phyloP scores from a whole-genome alignment of 2,888 invertebrate species.

The Bedellia somnulentella region DNA sequence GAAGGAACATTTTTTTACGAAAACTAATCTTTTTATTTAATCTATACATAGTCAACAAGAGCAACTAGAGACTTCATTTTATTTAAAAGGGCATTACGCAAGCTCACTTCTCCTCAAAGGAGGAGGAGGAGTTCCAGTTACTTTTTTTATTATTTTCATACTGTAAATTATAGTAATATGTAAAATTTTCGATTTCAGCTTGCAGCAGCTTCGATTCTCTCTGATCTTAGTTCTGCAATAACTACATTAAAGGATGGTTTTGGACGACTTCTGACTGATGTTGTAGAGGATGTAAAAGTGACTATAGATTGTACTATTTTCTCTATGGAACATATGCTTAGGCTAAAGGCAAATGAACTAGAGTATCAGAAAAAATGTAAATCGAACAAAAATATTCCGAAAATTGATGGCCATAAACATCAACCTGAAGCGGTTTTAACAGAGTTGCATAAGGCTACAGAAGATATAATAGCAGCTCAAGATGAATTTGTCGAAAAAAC shows the following conservation, averaged over 20 bases:
- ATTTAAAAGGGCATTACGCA: too few relatives aligned
- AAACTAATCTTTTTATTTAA: too few relatives aligned
- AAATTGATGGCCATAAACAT: too few relatives aligned
- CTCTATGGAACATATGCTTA: slow-evolving; percentile 31
- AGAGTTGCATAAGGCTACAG: neutral
- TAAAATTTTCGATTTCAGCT: slow-evolving; percentile 20
- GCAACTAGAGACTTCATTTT: too few relatives aligned
- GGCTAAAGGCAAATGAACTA: slow-evolving; percentile 10
- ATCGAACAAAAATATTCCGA: too few relatives aligned
- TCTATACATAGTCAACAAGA: too few relatives aligned
- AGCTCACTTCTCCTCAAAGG: too few relatives aligned
- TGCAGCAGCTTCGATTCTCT: slow-evolving; percentile 25
- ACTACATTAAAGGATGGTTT: slow-evolving; percentile 26
- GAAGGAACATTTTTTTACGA: too few relatives aligned
- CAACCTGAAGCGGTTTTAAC: too few relatives aligned
- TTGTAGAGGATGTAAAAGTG: slow-evolving; percentile 31
- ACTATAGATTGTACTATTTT: slow-evolving; percentile 37
- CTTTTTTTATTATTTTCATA: too few relatives aligned
- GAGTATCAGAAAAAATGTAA: slow-evolving; percentile 6
- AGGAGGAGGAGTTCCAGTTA: too few relatives aligned
- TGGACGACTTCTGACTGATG: slow-evolving; percentile 30
- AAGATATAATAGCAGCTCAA: neutral
- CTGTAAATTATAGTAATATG: too few relatives aligned
- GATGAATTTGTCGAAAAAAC: slow-evolving; percentile 5
- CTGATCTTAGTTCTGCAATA: slow-evolving; percentile 25